Evolutionary conservation across 2,888 invertebrate species (phyloP), one percentile per base, ranked within the genome.

Genomic region (Fissipunctia ypsillon): DNA sequence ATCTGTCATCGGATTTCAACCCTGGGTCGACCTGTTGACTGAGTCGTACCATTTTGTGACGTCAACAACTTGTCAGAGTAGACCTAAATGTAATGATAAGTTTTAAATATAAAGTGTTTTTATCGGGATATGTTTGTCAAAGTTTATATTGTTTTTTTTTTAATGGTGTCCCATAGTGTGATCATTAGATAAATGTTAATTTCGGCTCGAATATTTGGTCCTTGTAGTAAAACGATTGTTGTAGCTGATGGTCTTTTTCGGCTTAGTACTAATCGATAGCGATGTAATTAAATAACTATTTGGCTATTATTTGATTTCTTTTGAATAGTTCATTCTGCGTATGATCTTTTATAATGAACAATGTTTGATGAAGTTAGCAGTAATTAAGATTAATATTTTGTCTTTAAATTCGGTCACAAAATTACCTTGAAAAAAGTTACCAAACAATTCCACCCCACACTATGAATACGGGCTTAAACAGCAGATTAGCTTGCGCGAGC

Each of bases 401-500:
- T 16, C 9, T 31, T 31, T 31, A 54, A 38, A 38, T 54, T 1
- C 22, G 10, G 25, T 45, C 9, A 25, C 14, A 71, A 73, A 80
- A 54, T 31, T 38, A 5, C n/a, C n/a, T 48, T 56, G 9, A 52
- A 6, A 28, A 16, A 12, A 45, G 0, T 48, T 41, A 28, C 31
- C 5, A 35, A 65, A 28, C 38, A 22, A 43, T 28, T 25, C 43
- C 7, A 16, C 14, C 45, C 68, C 35, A 69, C 56, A 86, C 91
- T 90, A 93, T 91, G 89, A 88, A 92, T 91, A 89, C 84, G 78
- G 79, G 75, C 71, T 85, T 95, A 95, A 95, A 83, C 87, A 95
- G 92, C 83, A 90, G 88, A 95, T 95, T 95, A 92, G 90, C 88
- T 90, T 95, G 95, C 95, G 92, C 87, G 76, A 76, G 87, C 93